Conservation (phyloP, 2,797 vertebrate genomes). For the Lutra lutra region DNA sequence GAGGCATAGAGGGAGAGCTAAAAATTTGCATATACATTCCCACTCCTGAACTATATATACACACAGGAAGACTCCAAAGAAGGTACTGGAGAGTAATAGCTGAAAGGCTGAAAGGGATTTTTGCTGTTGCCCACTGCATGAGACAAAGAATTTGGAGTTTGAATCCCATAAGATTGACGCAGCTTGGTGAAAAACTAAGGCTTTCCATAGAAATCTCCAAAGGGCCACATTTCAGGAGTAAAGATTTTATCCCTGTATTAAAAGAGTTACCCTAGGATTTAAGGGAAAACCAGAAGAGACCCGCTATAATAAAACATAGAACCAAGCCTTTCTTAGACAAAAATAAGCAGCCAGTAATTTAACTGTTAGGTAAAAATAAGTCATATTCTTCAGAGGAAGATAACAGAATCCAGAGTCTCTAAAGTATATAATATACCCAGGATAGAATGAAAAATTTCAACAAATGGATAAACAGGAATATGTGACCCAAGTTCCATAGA, state of each 20-base stretch:
- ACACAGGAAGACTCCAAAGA: neutral
- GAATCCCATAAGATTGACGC: neutral
- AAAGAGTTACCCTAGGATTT: neutral
- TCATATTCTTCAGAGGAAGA: neutral
- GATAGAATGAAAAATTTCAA: neutral
- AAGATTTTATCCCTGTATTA: neutral
- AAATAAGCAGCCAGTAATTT: neutral
- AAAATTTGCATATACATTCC: neutral
- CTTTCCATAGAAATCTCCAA: neutral
- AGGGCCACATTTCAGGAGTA: neutral
- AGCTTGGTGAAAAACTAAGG: neutral
- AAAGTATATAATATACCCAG: neutral
- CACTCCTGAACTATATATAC: neutral
- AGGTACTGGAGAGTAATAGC: neutral
- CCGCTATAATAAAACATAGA: neutral
- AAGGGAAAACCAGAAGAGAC: slow-evolving; percentile 18
- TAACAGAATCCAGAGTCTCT: neutral
- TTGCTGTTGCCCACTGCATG: neutral
- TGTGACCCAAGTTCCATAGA: neutral
- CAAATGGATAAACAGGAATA: neutral
- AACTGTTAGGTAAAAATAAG: neutral
- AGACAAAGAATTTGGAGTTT: neutral
- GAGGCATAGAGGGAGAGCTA: neutral
- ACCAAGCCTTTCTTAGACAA: neutral
- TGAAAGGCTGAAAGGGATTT: neutral